Conservation (phyloP, 2,113 vertebrate species). For the Salvelinus alpinus region DNA sequence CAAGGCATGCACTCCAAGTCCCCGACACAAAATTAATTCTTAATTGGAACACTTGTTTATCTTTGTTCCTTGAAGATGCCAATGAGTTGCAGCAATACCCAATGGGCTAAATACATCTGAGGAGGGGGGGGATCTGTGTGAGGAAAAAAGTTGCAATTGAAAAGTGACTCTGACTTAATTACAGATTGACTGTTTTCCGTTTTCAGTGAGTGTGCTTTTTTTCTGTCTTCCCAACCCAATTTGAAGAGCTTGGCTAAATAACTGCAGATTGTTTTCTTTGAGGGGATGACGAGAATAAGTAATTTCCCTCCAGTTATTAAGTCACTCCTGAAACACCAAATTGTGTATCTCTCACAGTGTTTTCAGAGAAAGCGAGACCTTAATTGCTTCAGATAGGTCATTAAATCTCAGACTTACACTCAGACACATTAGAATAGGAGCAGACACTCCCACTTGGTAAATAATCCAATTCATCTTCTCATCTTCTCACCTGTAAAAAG, state of each 20-base stretch:
- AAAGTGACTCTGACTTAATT: slow-evolving; percentile 27
- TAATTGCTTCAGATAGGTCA: no score
- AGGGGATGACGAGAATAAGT: slow-evolving; percentile 4
- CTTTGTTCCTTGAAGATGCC: slow-evolving; percentile 63
- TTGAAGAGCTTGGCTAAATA: slow-evolving; percentile 22
- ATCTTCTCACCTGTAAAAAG: no score
- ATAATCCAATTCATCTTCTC: no score
- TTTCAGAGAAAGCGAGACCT: no score
- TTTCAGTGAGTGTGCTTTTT: background rate
- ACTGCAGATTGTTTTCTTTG: slow-evolving; percentile 8
- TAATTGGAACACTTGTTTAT: slow-evolving; percentile 71
- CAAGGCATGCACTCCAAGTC: slow-evolving; percentile 34
- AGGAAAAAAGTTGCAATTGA: no score
- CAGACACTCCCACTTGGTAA: no score
- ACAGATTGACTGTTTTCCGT: slow-evolving; percentile 40
- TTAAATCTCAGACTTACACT: no score
- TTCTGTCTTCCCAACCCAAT: slow-evolving; percentile 4
- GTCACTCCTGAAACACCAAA: slow-evolving; percentile 4
- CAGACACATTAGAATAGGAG: no score
- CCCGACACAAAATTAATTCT: slow-evolving; percentile 65
- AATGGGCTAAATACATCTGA: background rate
- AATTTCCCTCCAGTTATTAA: slow-evolving; percentile 32
- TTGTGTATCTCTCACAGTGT: no score
- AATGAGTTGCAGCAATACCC: slow-evolving; percentile 40
- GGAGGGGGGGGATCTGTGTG: background rate